A percentile compares a stretch with the other conserved stretches of the same genome.
Conservation (phyloP, 2,797 vertebrate genomes). For the Oreochromis mossambicus region DNA sequence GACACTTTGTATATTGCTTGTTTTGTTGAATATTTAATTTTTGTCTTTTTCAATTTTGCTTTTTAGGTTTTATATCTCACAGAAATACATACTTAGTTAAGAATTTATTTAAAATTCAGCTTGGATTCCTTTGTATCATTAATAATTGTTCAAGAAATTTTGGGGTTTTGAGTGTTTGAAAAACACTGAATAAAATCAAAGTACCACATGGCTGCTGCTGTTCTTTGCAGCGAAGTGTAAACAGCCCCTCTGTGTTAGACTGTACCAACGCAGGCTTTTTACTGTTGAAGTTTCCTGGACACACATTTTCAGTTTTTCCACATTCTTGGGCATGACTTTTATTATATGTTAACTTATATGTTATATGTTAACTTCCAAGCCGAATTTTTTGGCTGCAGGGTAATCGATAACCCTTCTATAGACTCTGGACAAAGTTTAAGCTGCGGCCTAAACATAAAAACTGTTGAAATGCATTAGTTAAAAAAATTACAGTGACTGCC, state of each 20-base stretch:
- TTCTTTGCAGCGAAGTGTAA: background rate
- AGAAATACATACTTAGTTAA: background rate
- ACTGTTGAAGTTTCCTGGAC: background rate
- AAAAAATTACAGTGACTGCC: background rate
- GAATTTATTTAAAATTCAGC: background rate
- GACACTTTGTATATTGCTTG: background rate
- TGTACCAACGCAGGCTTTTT: background rate
- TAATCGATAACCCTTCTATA: background rate
- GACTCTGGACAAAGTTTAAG: background rate
- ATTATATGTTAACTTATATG: background rate
- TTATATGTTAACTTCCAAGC: background rate
- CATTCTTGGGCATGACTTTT: accelerated
- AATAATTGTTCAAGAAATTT: background rate
- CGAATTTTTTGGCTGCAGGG: background rate
- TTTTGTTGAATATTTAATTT: background rate
- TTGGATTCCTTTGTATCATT: background rate
- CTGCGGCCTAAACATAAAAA: background rate
- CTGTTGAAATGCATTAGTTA: background rate
- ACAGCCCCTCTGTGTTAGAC: background rate
- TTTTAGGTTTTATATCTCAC: background rate
- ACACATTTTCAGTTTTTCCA: background rate
- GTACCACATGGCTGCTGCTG: background rate
- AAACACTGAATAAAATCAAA: background rate
- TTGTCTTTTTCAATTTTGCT: background rate
- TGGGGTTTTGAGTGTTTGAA: background rate